Base-by-base conservation (phyloP, 1,140 invertebrate genomes). In the Drosophila lacertosa region DNA sequence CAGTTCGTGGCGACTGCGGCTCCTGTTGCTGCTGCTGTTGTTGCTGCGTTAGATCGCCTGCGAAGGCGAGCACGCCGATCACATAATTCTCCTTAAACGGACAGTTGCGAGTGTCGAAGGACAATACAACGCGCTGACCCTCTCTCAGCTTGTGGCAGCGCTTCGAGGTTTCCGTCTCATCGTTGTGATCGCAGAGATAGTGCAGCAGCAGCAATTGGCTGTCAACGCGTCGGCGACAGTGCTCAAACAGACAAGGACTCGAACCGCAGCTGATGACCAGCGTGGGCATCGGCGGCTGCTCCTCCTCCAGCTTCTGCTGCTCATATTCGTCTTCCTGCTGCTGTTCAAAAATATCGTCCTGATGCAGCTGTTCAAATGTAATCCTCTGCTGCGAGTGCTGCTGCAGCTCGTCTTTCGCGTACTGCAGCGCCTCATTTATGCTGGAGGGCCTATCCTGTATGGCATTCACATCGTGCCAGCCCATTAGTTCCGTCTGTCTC, bases 141-240 rank as follows among this genome's bases (percentile, higher is more conserved):
- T 75, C 53, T 10, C 20, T 1, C 33, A 88, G 5, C n/a, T 51
- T 44, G 15, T 67, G 64, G 11, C 44, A 76, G 2, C 47, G 33
- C 37, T 48, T 20, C 1, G 55, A 32, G 16, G 33, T 29, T 1
- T 16, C 26, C 3, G 33, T 22, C 1, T 39, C 26, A 6, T 58
- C 10, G 13, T 55, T 50, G 11, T 88, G 82, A 39, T 88, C 77
- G 26, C 42, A 71, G n/a, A 82, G 32, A 20, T 89, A 88, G 74
- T 88, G 82, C 9, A 88, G 55, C 24, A 88, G 13, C 10, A 89
- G 42, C 18, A 88, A 35, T 29, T 89, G 82, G n/a, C 47, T 88
- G 32, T 88, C 64, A 4, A 88, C 37, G 13, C 5, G 29, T 0
- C 47, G 72, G 3, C 44, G 53, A 13, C 82, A 88, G 20, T 44